Conservation (phyloP, 2,113 vertebrate genomes). For the Polypterus senegalus region DNA sequence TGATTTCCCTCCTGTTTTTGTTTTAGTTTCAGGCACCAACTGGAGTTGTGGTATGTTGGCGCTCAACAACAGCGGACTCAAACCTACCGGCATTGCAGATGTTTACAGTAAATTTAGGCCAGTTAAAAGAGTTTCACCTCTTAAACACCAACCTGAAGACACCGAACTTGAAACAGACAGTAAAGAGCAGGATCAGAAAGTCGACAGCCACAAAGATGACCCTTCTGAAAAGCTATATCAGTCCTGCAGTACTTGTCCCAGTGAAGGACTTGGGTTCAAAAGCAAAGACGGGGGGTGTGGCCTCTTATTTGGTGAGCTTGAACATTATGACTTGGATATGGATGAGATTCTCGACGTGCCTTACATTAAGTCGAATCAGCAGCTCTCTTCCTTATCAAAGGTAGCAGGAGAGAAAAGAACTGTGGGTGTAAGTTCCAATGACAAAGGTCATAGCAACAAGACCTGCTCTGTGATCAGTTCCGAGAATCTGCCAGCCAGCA, state of each 20-base stretch:
- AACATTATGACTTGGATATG: slow-evolving; percentile 97
- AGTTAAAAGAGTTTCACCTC: slow-evolving; percentile 86
- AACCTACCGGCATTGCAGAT: slow-evolving; percentile 79
- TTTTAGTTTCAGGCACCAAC: slow-evolving; percentile 67
- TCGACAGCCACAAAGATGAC: slow-evolving; percentile 52
- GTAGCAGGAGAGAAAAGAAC: slow-evolving; percentile 63
- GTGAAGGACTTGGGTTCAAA: slow-evolving; percentile 43
- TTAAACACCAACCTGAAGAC: slow-evolving; percentile 89
- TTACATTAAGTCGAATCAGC: slow-evolving; percentile 89
- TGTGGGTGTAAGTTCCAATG: slow-evolving; percentile 36
- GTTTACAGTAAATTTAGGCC: slow-evolving; percentile 90
- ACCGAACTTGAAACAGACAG: slow-evolving; percentile 70
- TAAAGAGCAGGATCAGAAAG: slow-evolving; percentile 54
- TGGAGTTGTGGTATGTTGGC: slow-evolving; percentile 75
- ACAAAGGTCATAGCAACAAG: slow-evolving; percentile 51
- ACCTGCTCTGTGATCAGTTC: slow-evolving; percentile 39
- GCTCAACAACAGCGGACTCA: slow-evolving; percentile 61
- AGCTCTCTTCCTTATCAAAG: slow-evolving; percentile 67
- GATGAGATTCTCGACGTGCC: slow-evolving; percentile 98
- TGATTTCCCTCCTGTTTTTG: slow-evolving; percentile 10
- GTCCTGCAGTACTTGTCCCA: slow-evolving; percentile 32
- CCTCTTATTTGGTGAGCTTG: slow-evolving; percentile 71
- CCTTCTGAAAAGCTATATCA: slow-evolving; percentile 36
- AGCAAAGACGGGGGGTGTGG: slow-evolving; percentile 36
- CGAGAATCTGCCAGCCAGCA: slow-evolving; percentile 44